phyloP scores from a whole-genome alignment of 2,888 invertebrate species.

The Cephus spinipes region DNA sequence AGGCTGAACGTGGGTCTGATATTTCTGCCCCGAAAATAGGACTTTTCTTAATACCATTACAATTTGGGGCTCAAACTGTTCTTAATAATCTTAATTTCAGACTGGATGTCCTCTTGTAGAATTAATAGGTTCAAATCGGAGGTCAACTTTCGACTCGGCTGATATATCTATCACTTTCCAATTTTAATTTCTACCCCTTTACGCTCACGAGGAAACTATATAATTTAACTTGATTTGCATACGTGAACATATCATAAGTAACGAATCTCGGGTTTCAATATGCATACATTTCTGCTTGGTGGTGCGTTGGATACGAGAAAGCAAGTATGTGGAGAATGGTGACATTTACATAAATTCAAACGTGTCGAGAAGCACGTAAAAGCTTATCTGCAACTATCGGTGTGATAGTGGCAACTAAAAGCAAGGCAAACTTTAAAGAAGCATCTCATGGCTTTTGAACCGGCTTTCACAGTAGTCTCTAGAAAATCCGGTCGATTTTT shows the following conservation, averaged over 20 bases:
- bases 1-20: too few relatives aligned
- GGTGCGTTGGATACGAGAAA: neutral
- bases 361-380: neutral
- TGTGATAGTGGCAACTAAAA: neutral
- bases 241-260: neutral
- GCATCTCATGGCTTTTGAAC: neutral
- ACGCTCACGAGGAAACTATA: neutral
- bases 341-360: slow-evolving; percentile 1
- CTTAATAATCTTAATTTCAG: too few relatives aligned
- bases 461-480: neutral
- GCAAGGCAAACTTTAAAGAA: neutral
- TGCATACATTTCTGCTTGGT: neutral
- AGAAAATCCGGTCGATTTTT: neutral
- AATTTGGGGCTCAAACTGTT: too few relatives aligned
- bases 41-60: too few relatives aligned
- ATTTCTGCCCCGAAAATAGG: too few relatives aligned
- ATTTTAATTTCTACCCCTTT: neutral
- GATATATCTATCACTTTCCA: neutral
- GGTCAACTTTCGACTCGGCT: too few relatives aligned
- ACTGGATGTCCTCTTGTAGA: too few relatives aligned
- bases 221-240: neutral
- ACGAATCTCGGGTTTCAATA: neutral
- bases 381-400: neutral
- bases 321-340: neutral
- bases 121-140: too few relatives aligned